phyloP scores from a whole-genome alignment of 2,797 vertebrate species.

The Syncerus caffer region DNA sequence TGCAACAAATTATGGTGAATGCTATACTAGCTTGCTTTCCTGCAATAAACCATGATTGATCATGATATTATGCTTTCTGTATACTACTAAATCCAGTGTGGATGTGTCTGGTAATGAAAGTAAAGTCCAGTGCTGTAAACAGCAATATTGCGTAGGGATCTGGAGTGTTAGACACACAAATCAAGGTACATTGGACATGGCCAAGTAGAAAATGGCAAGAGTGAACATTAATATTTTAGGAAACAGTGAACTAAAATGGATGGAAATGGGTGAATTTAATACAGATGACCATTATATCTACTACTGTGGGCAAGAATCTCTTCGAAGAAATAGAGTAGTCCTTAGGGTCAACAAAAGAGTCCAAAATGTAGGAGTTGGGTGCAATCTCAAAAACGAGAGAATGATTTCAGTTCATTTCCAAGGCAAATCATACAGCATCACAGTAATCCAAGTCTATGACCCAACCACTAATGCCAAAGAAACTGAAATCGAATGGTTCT shows the following conservation, averaged over 20 bases:
- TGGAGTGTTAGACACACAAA: neutral
- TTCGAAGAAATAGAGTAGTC: neutral
- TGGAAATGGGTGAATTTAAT: neutral
- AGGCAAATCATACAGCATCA: neutral
- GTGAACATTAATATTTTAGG: neutral
- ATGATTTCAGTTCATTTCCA: neutral
- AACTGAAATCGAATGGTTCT: neutral
- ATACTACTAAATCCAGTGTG: neutral
- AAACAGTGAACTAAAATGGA: neutral
- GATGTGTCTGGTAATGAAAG: neutral
- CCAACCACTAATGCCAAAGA: neutral
- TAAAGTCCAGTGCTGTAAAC: neutral
- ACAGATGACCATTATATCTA: neutral
- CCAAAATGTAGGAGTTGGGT: neutral
- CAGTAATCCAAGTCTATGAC: neutral
- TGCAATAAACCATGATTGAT: neutral
- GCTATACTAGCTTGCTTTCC: neutral
- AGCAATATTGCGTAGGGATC: neutral
- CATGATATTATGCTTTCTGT: neutral
- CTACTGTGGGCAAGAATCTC: neutral
- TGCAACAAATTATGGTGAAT: neutral
- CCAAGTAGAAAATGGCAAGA: neutral
- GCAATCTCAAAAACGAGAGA: neutral
- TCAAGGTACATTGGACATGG: neutral
- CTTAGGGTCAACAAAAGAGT: neutral